Conservation (phyloP, 2,797 vertebrate genomes). For the Leptodactylus fallax region DNA sequence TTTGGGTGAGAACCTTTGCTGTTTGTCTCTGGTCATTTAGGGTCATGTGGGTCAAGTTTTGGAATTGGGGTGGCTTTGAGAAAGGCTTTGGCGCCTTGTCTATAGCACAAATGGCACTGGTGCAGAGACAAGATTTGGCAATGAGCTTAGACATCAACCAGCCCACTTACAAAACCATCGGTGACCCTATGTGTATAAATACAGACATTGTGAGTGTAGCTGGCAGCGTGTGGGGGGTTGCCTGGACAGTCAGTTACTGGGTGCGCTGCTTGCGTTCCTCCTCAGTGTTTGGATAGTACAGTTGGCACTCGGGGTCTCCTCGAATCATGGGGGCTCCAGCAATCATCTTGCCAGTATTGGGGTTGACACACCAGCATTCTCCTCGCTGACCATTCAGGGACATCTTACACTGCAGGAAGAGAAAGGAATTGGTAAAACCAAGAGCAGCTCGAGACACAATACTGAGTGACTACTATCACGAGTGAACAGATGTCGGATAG, state of each 20-base stretch:
- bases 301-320: conserved; percentile 93
- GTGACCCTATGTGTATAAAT: conserved; percentile 43
- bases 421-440: background rate
- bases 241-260: conserved; percentile 1
- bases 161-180: conserved; percentile 49
- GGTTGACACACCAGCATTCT: conserved; percentile 96
- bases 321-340: conserved; percentile 85
- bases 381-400: conserved; percentile 93
- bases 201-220: conserved; percentile 54
- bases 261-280: conserved; percentile 72
- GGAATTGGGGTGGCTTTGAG: conserved; percentile 17
- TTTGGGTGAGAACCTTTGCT: background rate
- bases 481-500: too few relatives aligned
- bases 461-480: too few relatives aligned
- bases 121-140: background rate
- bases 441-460: background rate
- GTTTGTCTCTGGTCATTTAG: background rate
- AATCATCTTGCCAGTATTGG: conserved; percentile 87
- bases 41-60: conserved; percentile 6
- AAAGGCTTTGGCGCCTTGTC: background rate
- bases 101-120: background rate
- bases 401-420: conserved; percentile 90
- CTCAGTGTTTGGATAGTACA: conserved; percentile 80
- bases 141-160: conserved; percentile 25
- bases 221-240: conserved; percentile 12